Evolutionary conservation across 2,113 vertebrate genomes (phyloP).

Genomic region (Epinephelus moara): DNA sequence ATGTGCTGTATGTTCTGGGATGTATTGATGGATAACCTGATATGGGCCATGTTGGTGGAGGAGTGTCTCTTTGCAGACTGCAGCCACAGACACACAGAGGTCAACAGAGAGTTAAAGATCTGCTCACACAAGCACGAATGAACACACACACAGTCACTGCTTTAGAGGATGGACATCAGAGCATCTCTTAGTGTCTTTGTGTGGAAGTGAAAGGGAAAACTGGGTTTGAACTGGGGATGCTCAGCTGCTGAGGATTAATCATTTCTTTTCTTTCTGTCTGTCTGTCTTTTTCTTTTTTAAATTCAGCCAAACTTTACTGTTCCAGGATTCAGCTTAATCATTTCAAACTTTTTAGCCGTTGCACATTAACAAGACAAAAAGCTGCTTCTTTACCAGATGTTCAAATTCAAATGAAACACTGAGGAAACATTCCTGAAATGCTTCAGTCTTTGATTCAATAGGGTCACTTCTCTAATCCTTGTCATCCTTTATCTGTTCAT

Average conservation of each 20-base stretch:
- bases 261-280: neutral
- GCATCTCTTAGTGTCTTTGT: slow-evolving; percentile 22
- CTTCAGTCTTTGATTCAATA: too few relatives aligned
- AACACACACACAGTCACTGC: slow-evolving; percentile 7
- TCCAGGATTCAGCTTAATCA: neutral
- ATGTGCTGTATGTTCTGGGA: neutral
- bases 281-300: neutral
- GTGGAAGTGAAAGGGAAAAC: slow-evolving; percentile 23
- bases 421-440: too few relatives aligned
- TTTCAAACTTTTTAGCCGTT: neutral
- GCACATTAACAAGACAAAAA: neutral
- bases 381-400: neutral
- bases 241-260: slow-evolving; percentile 25
- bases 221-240: slow-evolving; percentile 15
- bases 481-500: too few relatives aligned
- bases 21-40: neutral
- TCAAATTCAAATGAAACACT: neutral
- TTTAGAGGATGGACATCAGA: slow-evolving; percentile 30
- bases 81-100: slow-evolving; percentile 35
- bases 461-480: too few relatives aligned
- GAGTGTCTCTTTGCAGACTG: neutral
- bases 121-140: slow-evolving; percentile 50
- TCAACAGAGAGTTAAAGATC: slow-evolving; percentile 66
- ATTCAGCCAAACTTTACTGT: neutral
- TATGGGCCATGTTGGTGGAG: neutral